These are phyloP conservation scores for Zaprionus lineosus DNA, from an alignment of 2,888 invertebrate genomes.

Conservation along the genomic window DNA sequence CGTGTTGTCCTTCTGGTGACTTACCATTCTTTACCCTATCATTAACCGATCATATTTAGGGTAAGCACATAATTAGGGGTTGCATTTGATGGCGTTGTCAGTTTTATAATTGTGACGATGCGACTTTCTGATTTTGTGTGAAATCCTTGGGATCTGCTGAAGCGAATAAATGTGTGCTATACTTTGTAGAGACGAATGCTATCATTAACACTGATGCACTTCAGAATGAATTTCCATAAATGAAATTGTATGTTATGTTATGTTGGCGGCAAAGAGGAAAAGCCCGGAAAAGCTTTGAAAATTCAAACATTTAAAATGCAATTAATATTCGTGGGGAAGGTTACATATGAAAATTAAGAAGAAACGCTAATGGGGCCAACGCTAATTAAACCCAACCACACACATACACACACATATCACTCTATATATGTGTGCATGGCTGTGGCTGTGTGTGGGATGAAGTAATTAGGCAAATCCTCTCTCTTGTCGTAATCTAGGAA, in stretches of 20 bases:
- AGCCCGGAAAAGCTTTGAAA: slow-evolving; percentile 12
- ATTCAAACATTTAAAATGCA: slow-evolving; percentile 67
- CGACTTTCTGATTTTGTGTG: slow-evolving; percentile 48
- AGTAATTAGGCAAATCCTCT: slow-evolving; percentile 75
- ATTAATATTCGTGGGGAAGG: slow-evolving; percentile 53
- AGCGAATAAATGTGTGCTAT: not conserved
- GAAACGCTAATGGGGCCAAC: slow-evolving; percentile 58
- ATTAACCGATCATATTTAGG: slow-evolving; percentile 76
- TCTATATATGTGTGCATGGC: not conserved
- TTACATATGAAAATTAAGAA: slow-evolving; percentile 58
- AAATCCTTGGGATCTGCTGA: slow-evolving; percentile 25
- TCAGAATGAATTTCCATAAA: slow-evolving; percentile 30
- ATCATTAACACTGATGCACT: slow-evolving; percentile 53
- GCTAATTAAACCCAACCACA: slow-evolving; percentile 61
- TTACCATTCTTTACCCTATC: slow-evolving; percentile 56
- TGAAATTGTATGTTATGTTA: slow-evolving; percentile 28
- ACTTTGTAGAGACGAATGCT: not conserved
- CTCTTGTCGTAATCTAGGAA: slow-evolving; percentile 65
- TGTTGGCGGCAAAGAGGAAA: slow-evolving; percentile 46
- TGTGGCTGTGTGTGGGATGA: slow-evolving; percentile 21
- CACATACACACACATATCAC: slow-evolving; percentile 1
- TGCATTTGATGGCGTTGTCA: slow-evolving; percentile 51
- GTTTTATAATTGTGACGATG: slow-evolving; percentile 27
- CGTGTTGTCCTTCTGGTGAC: not conserved
- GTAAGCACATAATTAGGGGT: slow-evolving; percentile 73